Base-by-base conservation (phyloP, 2,888 invertebrate genomes). In the Eurois occulta region DNA sequence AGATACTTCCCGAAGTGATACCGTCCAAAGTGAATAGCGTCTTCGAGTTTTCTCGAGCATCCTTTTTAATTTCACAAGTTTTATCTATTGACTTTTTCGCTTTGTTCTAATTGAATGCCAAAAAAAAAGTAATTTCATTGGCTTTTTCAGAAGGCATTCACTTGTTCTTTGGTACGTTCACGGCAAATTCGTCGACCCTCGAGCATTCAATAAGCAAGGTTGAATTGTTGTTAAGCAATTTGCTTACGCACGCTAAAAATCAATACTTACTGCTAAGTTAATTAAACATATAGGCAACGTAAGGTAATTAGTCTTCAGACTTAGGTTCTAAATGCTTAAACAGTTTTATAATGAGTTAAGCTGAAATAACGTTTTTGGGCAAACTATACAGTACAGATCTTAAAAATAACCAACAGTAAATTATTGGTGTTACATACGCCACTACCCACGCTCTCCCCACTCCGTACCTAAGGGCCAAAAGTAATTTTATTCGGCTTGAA, bases 231-330 rank as follows among this genome's bases (percentile, higher is more conserved):
- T 87, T 79, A 88, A 81, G 77, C 75, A 80, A 85, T 74, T 76
- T 80, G 74, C 85, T 75, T 75, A 64, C 75, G 77, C 76, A 74
- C 71, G 73, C 78, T 82, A 76, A 86, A 82, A 85, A 87, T 88
- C 89, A 85, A 88, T 88, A 89, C 83, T 74, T 75, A 66, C 68
- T 64, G 72, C 72, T 83, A 84, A 87, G 71, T 83, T 85, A 87
- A 83, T 87, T 87, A 78, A 75, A 87, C 65, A 60, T 69, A 78
- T 68, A 46, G 75, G 16, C 24, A 64, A 66, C 70, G 48, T 72
- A 66, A 71, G 62, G 55, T 87, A 71, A 73, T 77, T 75, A 84
- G 77, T 75, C 55, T 71, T 46, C 32, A 46, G 58, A 35, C 62
- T 52, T 71, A 32, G 58, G 35, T 60, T 58, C 46, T 46, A 76